These are phyloP conservation scores for Lomographa bimaculata DNA, from an alignment of 2,888 invertebrate genomes.

Conservation along the genomic window DNA sequence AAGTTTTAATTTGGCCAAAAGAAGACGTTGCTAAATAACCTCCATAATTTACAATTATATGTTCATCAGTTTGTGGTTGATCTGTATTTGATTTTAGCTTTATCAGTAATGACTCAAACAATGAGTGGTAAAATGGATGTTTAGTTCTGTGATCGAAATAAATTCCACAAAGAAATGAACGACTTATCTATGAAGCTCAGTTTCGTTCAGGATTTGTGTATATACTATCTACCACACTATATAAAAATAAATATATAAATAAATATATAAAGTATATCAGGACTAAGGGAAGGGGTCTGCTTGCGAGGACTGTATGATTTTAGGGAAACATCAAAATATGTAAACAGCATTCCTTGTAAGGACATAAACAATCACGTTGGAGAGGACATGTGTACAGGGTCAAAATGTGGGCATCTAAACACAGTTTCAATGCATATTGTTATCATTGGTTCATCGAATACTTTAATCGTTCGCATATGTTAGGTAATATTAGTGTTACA, in stretches of 20 bases:
- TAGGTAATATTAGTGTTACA: too few relatives aligned
- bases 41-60: constrained; percentile 63
- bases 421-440: constrained; percentile 18
- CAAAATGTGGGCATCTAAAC: constrained; percentile 28
- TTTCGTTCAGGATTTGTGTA: constrained; percentile 75
- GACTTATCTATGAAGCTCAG: constrained; percentile 71
- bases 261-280: constrained; percentile 36
- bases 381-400: constrained; percentile 29
- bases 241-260: constrained; percentile 37
- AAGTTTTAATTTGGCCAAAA: too few relatives aligned
- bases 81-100: constrained; percentile 19
- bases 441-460: constrained; percentile 29
- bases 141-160: constrained; percentile 24
- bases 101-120: constrained; percentile 21
- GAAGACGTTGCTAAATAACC: constrained; percentile 61
- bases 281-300: constrained; percentile 39
- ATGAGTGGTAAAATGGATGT: constrained; percentile 20
- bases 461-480: constrained; percentile 18
- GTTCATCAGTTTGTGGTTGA: constrained; percentile 66
- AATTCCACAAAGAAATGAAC: constrained; percentile 69
- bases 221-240: constrained; percentile 62
- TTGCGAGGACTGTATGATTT: constrained; percentile 47
- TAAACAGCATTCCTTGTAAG: constrained; percentile 44
- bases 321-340: constrained; percentile 38
- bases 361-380: constrained; percentile 35